These are phyloP conservation scores for Malaclemys terrapin DNA, from an alignment of 2,113 vertebrate species.

Conservation along the genomic window DNA sequence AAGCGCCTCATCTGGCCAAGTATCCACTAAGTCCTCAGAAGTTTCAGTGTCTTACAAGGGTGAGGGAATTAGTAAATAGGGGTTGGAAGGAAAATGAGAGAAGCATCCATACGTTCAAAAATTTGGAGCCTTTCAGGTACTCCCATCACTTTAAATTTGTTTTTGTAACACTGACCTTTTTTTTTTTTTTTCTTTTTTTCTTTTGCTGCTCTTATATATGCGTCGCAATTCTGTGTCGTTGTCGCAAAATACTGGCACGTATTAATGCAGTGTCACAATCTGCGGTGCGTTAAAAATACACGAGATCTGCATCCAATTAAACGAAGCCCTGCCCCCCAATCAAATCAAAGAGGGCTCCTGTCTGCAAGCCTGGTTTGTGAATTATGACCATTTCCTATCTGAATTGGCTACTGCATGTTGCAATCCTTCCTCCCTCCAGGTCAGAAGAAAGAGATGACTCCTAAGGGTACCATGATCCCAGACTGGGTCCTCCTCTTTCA, in stretches of 20 bases:
- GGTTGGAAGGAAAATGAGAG: neutral
- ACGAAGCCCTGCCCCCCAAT: neutral
- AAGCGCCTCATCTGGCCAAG: neutral
- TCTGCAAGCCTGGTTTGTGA: neutral
- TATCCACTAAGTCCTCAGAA: neutral
- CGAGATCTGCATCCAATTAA: accelerated
- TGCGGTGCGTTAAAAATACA: neutral
- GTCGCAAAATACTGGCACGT: neutral
- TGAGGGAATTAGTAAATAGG: neutral
- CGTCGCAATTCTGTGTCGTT: neutral
- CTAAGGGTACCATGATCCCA: neutral
- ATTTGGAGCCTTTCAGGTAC: constrained; percentile 24
- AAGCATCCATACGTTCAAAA: constrained; percentile 4
- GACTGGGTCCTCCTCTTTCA: neutral
- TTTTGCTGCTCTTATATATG: constrained; percentile 31
- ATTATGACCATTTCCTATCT: neutral
- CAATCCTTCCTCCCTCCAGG: neutral
- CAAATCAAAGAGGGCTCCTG: neutral
- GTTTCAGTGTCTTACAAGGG: neutral
- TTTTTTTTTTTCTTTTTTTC: constrained; percentile 29
- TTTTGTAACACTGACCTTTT: constrained; percentile 34
- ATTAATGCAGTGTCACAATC: accelerated
- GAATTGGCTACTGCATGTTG: neutral
- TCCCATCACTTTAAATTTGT: constrained; percentile 8
- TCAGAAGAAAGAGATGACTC: neutral